These are phyloP conservation scores for Varanus salvator DNA, from an alignment of 2,113 vertebrate genomes.

Conservation along the genomic window DNA sequence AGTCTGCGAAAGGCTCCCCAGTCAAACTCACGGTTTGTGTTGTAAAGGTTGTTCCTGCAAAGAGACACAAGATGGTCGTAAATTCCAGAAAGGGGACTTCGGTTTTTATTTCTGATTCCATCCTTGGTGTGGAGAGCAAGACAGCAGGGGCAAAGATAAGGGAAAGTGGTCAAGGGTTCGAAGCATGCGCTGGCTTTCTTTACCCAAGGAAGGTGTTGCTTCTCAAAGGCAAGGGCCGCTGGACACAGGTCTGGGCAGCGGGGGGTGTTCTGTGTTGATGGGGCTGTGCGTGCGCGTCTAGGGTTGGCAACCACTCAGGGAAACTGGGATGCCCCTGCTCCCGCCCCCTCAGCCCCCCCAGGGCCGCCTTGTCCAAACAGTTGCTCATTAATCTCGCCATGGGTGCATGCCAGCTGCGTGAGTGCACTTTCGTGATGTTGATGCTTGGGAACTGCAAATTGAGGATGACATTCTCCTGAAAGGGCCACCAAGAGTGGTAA, in stretches of 20 bases:
- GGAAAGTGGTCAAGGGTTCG: not conserved
- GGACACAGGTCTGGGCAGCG: not conserved
- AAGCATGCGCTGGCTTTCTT: not conserved
- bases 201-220: not conserved
- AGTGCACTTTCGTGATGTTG: too few relatives aligned
- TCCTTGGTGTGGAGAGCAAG: not conserved
- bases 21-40: constrained; percentile 86
- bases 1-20: constrained; percentile 87
- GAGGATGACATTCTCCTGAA: too few relatives aligned
- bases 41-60: constrained; percentile 87
- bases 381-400: too few relatives aligned
- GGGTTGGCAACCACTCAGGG: too few relatives aligned
- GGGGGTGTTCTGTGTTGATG: not conserved
- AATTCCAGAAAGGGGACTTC: not conserved
- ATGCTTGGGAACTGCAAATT: too few relatives aligned
- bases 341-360: too few relatives aligned
- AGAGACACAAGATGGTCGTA: not conserved
- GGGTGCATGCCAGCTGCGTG: too few relatives aligned
- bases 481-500: too few relatives aligned
- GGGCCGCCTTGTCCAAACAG: too few relatives aligned
- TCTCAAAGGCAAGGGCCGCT: not conserved
- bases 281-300: too few relatives aligned
- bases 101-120: not conserved
- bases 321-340: too few relatives aligned
- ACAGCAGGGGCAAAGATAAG: not conserved